phyloP scores from a whole-genome alignment of 2,888 invertebrate species.

The Drosophila neoperkinsi region DNA sequence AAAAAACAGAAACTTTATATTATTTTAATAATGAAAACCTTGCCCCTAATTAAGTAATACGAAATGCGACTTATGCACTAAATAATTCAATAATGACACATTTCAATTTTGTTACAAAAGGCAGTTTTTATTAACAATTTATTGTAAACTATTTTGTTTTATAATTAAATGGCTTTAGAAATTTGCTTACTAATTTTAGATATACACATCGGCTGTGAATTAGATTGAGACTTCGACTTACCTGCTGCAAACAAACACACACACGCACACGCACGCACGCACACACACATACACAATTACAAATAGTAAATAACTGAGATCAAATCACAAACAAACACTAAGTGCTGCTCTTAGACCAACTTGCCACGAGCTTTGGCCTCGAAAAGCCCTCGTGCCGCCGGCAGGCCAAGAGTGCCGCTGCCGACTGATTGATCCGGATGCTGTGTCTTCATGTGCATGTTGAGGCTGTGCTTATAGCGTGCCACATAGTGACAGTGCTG shows the following conservation, averaged over 20 bases:
- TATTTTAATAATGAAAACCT: slow-evolving; percentile 43
- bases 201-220: slow-evolving; percentile 15
- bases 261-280: not conserved
- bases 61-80: slow-evolving; percentile 53
- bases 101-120: slow-evolving; percentile 73
- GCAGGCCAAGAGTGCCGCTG: not conserved
- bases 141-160: slow-evolving; percentile 8
- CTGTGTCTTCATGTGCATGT: slow-evolving; percentile 85
- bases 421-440: slow-evolving; percentile 70
- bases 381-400: slow-evolving; percentile 52
- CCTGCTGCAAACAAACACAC: slow-evolving; percentile 35
- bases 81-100: slow-evolving; percentile 75
- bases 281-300: not conserved
- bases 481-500: slow-evolving; percentile 86
- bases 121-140: slow-evolving; percentile 70
- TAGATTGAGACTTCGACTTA: slow-evolving; percentile 42
- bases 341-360: slow-evolving; percentile 15
- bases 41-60: slow-evolving; percentile 52
- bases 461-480: slow-evolving; percentile 86
- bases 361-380: slow-evolving; percentile 34
- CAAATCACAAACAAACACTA: slow-evolving; percentile 30
- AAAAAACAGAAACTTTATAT: slow-evolving; percentile 21
- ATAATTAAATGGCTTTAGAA: slow-evolving; percentile 18
- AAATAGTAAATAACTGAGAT: slow-evolving; percentile 50
- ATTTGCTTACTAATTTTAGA: slow-evolving; percentile 24